Evolutionary conservation across 1,140 invertebrate genomes (phyloP).

Genomic region (Megathymus violae): DNA sequence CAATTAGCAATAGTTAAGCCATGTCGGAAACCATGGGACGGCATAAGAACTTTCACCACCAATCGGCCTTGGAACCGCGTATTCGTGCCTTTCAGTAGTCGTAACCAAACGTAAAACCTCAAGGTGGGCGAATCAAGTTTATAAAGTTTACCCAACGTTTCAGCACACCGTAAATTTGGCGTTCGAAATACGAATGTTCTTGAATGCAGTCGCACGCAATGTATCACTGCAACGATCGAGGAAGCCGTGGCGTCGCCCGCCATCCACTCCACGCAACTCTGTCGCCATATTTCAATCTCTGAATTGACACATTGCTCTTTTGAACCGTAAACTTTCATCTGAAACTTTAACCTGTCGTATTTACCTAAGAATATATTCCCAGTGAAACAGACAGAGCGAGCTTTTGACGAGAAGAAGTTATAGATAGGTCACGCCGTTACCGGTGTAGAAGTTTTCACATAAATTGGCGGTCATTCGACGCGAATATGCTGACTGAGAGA

Average conservation of each 20-base stretch:
- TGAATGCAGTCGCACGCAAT: conserved; percentile 61
- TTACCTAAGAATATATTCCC: conserved; percentile 71
- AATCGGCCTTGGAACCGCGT: no score
- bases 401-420: conserved; percentile 80
- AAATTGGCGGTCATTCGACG: conserved; percentile 83
- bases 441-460: conserved; percentile 80
- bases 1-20: no score
- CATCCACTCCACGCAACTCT: conserved; percentile 55
- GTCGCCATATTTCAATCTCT: conserved; percentile 77
- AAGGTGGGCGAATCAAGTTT: conserved; percentile 51
- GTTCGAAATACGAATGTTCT: conserved; percentile 53
- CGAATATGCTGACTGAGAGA: conserved; percentile 82
- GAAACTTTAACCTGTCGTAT: conserved; percentile 80
- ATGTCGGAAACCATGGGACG: no score
- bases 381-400: conserved; percentile 68
- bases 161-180: conserved; percentile 50
- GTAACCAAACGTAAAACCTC: conserved; percentile 44
- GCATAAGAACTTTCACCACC: no score
- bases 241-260: conserved; percentile 62
- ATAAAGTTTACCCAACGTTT: conserved; percentile 52
- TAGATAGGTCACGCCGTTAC: conserved; percentile 78
- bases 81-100: no score
- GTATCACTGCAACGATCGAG: conserved; percentile 61
- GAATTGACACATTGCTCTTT: conserved; percentile 77
- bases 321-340: conserved; percentile 72